Evolutionary conservation across 2,113 vertebrate species (phyloP).

Genomic region (Arizona elegans): DNA sequence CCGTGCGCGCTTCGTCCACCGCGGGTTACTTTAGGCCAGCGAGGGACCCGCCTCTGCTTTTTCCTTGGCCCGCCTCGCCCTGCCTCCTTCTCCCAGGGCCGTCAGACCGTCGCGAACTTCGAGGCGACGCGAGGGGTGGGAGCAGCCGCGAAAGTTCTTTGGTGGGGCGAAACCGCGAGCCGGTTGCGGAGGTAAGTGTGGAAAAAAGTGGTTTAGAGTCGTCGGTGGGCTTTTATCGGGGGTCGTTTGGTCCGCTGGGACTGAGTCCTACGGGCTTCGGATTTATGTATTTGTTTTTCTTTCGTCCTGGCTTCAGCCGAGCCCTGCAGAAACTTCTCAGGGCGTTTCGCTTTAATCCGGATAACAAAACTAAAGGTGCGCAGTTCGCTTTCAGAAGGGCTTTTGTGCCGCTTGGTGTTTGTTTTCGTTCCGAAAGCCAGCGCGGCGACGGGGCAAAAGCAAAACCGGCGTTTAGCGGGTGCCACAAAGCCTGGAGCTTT

Average conservation of each 20-base stretch:
- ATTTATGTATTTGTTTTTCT: neutral
- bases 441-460: neutral
- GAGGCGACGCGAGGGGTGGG: neutral
- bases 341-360: neutral
- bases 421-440: neutral
- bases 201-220: neutral
- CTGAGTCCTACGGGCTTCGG: neutral
- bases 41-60: neutral
- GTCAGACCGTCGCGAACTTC: neutral
- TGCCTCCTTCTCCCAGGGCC: rapidly evolving
- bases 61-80: neutral
- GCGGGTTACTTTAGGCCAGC: neutral
- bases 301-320: neutral
- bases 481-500: neutral
- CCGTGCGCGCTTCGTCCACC: neutral
- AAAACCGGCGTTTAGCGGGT: neutral
- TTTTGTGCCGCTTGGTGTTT: neutral
- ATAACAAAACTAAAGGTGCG: neutral
- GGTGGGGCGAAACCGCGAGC: neutral
- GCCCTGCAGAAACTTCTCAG: neutral
- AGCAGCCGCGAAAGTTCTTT: neutral
- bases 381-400: neutral
- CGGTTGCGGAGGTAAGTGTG: neutral
- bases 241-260: neutral
- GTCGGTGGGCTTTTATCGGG: neutral